Conservation (phyloP, 2,113 vertebrate species). For the Drymodes brunneopygia region DNA sequence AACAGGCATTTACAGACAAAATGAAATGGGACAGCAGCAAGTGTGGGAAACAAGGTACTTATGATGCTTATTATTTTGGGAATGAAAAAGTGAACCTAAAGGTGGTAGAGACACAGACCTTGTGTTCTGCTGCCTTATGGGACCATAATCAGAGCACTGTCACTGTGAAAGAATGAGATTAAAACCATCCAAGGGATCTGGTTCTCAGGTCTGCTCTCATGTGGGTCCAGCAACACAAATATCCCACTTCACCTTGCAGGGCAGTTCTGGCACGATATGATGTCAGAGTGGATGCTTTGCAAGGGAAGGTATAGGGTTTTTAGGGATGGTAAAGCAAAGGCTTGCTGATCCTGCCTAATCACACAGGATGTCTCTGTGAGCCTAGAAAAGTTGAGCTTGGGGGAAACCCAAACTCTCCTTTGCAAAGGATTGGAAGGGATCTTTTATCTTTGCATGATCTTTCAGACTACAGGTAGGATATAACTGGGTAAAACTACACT, state of each 20-base stretch:
- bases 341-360: neutral
- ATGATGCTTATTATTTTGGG: neutral
- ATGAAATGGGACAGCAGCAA: neutral
- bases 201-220: neutral
- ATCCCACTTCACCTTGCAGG: neutral
- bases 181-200: neutral
- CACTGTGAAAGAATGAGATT: slow-evolving; percentile 7
- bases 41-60: neutral
- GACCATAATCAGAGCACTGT: neutral
- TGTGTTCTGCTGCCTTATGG: neutral
- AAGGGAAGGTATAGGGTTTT: neutral
- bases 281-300: neutral
- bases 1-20: neutral
- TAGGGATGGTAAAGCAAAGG: neutral
- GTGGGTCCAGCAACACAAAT: neutral
- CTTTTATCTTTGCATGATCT: neutral
- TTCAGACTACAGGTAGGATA: neutral
- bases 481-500: neutral
- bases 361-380: neutral
- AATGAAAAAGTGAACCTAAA: neutral
- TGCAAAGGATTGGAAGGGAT: neutral
- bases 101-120: neutral
- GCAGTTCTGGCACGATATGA: neutral
- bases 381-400: neutral
- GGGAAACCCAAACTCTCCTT: neutral